Conservation (phyloP, 2,113 vertebrate species). For the Tragelaphus imberbis region DNA sequence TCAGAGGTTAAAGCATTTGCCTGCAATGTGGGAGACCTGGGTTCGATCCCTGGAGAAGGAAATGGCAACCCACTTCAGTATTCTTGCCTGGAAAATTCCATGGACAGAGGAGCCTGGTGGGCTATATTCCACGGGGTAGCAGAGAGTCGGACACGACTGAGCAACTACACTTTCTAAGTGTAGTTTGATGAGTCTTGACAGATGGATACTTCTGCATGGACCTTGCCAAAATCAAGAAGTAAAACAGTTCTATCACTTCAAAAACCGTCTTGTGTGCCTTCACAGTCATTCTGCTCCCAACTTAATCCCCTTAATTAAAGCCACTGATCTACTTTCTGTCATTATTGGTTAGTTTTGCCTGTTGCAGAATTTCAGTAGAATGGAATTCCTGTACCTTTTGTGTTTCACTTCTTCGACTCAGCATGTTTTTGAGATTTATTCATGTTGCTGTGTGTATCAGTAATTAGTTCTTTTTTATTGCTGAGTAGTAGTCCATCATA, state of each 20-base stretch:
- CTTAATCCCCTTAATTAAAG: background rate
- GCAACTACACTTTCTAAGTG: background rate
- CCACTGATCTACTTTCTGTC: background rate
- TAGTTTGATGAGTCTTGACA: background rate
- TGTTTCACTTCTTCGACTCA: conserved; percentile 18
- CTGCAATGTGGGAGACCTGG: too few relatives aligned
- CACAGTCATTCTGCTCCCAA: background rate
- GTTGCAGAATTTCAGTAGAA: background rate
- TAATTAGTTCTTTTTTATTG: background rate
- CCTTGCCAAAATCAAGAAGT: background rate
- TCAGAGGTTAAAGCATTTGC: background rate
- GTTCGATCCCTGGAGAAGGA: background rate
- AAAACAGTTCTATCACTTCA: background rate
- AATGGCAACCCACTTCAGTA: background rate
- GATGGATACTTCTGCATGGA: background rate
- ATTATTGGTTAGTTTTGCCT: background rate
- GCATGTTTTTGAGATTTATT: background rate
- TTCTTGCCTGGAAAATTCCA: background rate
- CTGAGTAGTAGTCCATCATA: background rate
- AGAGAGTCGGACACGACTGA: background rate
- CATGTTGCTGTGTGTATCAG: background rate
- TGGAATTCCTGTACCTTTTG: background rate
- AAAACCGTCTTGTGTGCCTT: background rate
- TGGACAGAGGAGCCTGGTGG: background rate
- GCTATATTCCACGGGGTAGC: background rate